Percentiles rank a stretch among this genome's conserved stretches.
Evolutionary conservation across 2,113 vertebrate species (phyloP).

Genomic region (Periophthalmodon schlosseri): DNA sequence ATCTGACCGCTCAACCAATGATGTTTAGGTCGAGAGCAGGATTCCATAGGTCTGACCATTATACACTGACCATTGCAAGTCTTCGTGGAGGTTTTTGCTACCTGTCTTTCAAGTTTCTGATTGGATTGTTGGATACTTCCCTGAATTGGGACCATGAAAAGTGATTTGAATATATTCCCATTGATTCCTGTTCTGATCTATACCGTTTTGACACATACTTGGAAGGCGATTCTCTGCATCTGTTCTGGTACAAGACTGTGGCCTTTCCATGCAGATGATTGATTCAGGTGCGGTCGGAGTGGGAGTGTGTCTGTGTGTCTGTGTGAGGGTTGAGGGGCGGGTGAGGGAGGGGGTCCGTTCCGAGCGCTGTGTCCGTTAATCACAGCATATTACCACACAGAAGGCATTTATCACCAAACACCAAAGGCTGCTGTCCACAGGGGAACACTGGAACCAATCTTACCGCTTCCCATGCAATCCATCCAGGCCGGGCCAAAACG

Average conservation of each 20-base stretch:
- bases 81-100: neutral
- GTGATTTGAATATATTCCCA: neutral
- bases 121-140: neutral
- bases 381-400: constrained; percentile 76
- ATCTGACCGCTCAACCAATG: too few relatives aligned
- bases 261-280: constrained; percentile 74
- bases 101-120: neutral
- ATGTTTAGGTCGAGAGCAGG: too few relatives aligned
- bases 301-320: constrained; percentile 42
- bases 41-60: neutral
- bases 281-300: constrained; percentile 69
- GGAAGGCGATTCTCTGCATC: constrained; percentile 39
- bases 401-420: constrained; percentile 77
- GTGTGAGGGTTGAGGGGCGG: constrained; percentile 58
- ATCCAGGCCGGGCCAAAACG: constrained; percentile 63
- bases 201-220: neutral
- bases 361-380: constrained; percentile 75
- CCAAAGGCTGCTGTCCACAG: constrained; percentile 71
- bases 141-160: neutral
- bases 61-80: neutral
- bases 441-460: constrained; percentile 73
- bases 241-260: constrained; percentile 54
- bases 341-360: constrained; percentile 64
- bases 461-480: constrained; percentile 68
- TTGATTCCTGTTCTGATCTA: neutral